Evolutionary conservation across 2,797 vertebrate species (phyloP), one percentile per base, ranked within the genome.

Genomic region (Monodelphis domestica): DNA sequence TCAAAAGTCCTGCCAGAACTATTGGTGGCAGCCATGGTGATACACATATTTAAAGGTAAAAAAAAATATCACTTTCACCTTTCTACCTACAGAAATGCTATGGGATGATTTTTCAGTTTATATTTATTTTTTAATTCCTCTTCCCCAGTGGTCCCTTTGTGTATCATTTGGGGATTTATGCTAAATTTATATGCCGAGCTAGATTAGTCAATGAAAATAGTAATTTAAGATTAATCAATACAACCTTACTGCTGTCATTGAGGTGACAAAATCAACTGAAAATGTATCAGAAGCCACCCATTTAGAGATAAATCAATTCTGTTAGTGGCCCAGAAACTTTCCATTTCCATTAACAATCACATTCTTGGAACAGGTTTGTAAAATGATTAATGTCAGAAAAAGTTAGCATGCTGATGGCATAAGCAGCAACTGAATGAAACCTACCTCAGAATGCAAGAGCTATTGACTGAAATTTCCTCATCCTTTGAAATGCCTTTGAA

Each of bases 231-330:
- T 92, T 54, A 93, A 78, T 53, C 54, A 57, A 14, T 89, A n/a
- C 21, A 87, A 89, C 24, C 6, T 45, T 54, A 52, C 53, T 91
- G 5, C 6, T 93, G 28, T 88, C 51, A 59, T 28, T 0, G 38
- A 89, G 63, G 24, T 51, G 91, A n/a, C 51, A 70, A 90, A 91
- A 54, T 91, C 30, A n/a, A 54, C 93, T 92, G 91, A 53, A 94
- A 90, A 91, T 53, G 91, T 29, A 59, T 4, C 28, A 3, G 51
- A 89, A 90, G 38, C 30, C 89, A 63, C 59, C n/a, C 9, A 53
- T 89, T 53, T 87, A 4, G 26, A 53, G 12, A 92, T 52, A 89
- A 92, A 90, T 93, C 54, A 90, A 51, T 94, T 93, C 29, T 87
- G 54, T 88, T 55, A 26, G 29, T 94, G 33, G 53, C 50, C 45